Percentiles rank a stretch among this genome's conserved stretches.
Conservation (phyloP, 2,888 invertebrate genomes). For the Calameuta idolon region DNA sequence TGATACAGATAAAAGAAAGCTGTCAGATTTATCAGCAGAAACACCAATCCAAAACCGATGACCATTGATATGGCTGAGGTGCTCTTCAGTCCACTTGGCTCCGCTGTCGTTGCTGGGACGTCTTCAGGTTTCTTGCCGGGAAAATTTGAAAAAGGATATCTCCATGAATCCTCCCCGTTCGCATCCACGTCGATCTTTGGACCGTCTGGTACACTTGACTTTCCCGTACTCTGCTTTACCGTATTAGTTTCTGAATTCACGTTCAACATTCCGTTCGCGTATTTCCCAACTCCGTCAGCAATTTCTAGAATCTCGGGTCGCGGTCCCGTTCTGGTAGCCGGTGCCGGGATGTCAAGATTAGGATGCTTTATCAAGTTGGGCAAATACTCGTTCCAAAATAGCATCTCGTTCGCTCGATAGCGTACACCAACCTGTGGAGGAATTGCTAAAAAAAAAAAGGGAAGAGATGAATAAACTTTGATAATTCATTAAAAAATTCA, state of each 20-base stretch:
- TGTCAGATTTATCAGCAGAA: slow-evolving; percentile 80
- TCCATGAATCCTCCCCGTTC: not conserved
- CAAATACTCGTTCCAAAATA: slow-evolving; percentile 87
- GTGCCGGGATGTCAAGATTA: slow-evolving; percentile 37
- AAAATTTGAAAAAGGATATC: slow-evolving; percentile 12
- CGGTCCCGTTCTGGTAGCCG: slow-evolving; percentile 38
- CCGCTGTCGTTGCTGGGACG: slow-evolving; percentile 59
- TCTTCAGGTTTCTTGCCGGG: slow-evolving; percentile 18
- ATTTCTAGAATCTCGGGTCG: slow-evolving; percentile 52
- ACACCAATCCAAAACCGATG: slow-evolving; percentile 73
- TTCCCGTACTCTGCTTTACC: not conserved
- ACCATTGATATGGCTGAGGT: slow-evolving; percentile 65
- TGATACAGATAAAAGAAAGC: slow-evolving; percentile 77
- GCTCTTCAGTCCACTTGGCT: slow-evolving; percentile 64
- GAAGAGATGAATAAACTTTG: not conserved
- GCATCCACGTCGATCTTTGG: not conserved
- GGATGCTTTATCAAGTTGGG: slow-evolving; percentile 76
- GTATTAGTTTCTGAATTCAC: slow-evolving; percentile 30
- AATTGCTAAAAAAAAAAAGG: slow-evolving; percentile 70
- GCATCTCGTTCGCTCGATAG: slow-evolving; percentile 82
- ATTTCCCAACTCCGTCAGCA: slow-evolving; percentile 50
- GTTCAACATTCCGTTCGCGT: slow-evolving; percentile 46
- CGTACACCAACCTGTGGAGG: slow-evolving; percentile 80
- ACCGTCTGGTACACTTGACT: not conserved
- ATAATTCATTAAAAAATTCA: not conserved